Percentiles rank a stretch among this genome's conserved stretches.
Conservation (phyloP, 2,888 invertebrate genomes). For the Himalopsyche japonica region DNA sequence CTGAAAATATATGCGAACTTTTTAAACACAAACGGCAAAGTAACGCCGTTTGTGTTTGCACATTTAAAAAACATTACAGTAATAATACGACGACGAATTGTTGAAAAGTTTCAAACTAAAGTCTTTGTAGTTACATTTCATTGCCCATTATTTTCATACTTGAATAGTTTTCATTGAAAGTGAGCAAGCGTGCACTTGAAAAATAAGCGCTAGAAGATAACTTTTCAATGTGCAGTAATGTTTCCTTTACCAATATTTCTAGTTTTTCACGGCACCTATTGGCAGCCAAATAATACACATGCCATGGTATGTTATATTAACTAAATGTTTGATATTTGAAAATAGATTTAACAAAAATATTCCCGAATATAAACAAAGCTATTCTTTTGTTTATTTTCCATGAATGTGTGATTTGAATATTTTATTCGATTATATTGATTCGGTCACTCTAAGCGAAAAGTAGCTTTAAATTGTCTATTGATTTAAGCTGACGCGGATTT, state of each 20-base stretch:
- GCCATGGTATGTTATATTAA: too few relatives aligned
- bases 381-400: too few relatives aligned
- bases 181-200: slow-evolving; percentile 35
- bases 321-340: too few relatives aligned
- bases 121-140: slow-evolving; percentile 34
- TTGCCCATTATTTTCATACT: slow-evolving; percentile 37
- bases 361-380: too few relatives aligned
- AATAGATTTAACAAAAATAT: too few relatives aligned
- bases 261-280: not conserved
- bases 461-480: too few relatives aligned
- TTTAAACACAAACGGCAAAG: not conserved
- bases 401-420: too few relatives aligned
- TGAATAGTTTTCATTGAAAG: slow-evolving; percentile 38
- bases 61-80: not conserved
- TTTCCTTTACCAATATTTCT: not conserved
- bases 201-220: slow-evolving; percentile 10
- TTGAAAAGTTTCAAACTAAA: slow-evolving; percentile 12
- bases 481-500: too few relatives aligned
- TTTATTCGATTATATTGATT: too few relatives aligned
- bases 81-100: not conserved
- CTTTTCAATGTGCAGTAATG: not conserved
- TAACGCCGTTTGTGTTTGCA: not conserved
- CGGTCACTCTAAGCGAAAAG: too few relatives aligned
- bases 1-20: not conserved
- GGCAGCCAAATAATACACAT: not conserved